Evolutionary conservation across 2,888 invertebrate genomes (phyloP), one percentile per base, ranked within the genome.

Genomic region (Lottia gigantea): DNA sequence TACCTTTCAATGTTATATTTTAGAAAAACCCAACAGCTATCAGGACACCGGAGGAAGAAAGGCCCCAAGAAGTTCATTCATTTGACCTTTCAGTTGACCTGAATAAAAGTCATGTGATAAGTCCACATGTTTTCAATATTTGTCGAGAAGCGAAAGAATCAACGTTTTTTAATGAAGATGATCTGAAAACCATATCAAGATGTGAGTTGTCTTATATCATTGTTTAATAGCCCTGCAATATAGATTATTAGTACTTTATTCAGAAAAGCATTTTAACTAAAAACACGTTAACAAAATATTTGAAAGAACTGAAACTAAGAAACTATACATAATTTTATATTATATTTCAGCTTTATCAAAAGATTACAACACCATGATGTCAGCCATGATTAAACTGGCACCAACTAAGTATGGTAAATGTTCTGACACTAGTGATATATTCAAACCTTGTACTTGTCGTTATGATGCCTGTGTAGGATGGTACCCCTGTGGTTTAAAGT

Each of bases 401-500:
- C 91, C 74, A 1, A 73, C 71, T 31, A 90, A 90, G 85, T 82
- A 80, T 73, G 88, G 75, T 8, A 80, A 82, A 67, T 85, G 86
- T 76, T 78, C 88, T 83, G 83, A 83, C 81, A 67, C 74, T 75
- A 63, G 79, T 74, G 79, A 81, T 70, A 70, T 78, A 16, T 75
- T 55, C 1, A 80, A 86, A 71, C 93, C 95, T 31, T 96, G 96
- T 88, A 92, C 93, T 68, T 96, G 96, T 88, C 93, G 93, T 70
- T 91, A 96, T 80, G 94, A 96, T 91, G 92, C 93, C 75, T 96
- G 96, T 88, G 93, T 97, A 68, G 95, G 95, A 68, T 97, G 97
- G 97, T 97, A 96, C 89, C 97, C 97, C 0, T 97, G 97, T 88
- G 96, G 95, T 26, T 91, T 97, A 62, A 97, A 97, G 87, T 97